These are phyloP conservation scores for Trididemnum clinides DNA, from an alignment of 23 tunicate species.

Conservation along the genomic window DNA sequence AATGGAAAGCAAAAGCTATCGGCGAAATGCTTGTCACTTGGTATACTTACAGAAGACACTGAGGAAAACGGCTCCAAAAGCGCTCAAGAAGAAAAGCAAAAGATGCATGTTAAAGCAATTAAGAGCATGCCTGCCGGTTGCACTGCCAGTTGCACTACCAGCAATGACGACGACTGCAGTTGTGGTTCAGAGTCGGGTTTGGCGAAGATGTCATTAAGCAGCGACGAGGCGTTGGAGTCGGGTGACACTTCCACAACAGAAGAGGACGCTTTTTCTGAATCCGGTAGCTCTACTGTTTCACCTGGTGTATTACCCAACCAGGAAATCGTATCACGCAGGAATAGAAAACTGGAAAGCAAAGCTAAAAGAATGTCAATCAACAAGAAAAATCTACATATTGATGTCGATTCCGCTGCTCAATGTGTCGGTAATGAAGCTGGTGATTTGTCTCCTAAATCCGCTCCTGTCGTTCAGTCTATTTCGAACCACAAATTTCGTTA, in stretches of 20 bases:
- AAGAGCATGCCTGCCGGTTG: background rate
- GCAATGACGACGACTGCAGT: background rate
- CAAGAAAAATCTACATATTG: constrained; percentile 32
- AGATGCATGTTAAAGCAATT: background rate
- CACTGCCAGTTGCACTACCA: background rate
- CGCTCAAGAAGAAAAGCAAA: background rate
- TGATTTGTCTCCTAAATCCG: constrained; percentile 41
- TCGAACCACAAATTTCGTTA: constrained; percentile 44
- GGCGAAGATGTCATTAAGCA: constrained; percentile 42
- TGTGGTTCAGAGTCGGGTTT: background rate
- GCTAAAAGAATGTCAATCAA: constrained; percentile 11
- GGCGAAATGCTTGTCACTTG: constrained; percentile 39
- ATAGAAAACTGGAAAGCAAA: background rate
- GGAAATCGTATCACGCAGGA: background rate
- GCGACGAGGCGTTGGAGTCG: constrained; percentile 38
- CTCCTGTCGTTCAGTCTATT: constrained; percentile 34
- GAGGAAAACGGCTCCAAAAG: background rate
- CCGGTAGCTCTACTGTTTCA: background rate
- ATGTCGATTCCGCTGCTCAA: constrained; percentile 32
- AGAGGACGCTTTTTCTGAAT: constrained; percentile 43
- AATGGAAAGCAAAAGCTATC: background rate
- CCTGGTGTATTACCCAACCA: background rate
- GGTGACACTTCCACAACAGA: constrained; percentile 44
- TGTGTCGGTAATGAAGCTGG: background rate
- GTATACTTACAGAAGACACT: constrained; percentile 37